Evolutionary conservation across 1,140 invertebrate species (phyloP).

Genomic region (Batillaria attramentaria): DNA sequence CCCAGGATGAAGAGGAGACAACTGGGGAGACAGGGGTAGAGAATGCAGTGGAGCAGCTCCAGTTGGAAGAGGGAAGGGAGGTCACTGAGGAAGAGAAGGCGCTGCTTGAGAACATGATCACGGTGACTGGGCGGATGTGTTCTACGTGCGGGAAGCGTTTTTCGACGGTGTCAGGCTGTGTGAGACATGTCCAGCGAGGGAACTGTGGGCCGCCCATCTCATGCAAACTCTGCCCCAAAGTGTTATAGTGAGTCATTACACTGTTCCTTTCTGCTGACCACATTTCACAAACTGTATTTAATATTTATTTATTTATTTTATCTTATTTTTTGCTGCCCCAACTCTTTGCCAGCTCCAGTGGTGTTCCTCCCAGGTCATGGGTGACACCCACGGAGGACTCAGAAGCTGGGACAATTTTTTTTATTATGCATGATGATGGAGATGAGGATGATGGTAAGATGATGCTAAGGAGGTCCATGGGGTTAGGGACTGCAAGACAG

Average conservation of each 20-base stretch:
- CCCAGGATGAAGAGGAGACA: background rate
- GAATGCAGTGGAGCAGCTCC: conserved; percentile 29
- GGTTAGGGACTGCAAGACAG: too few species aligned
- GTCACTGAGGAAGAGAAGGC: background rate
- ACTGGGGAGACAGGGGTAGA: conserved; percentile 21
- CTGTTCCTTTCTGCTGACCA: background rate
- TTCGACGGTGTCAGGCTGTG: conserved; percentile 18
- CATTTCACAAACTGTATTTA: background rate
- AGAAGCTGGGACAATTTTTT: too few species aligned
- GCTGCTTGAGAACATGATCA: conserved; percentile 22
- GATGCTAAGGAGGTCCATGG: too few species aligned
- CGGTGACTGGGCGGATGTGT: background rate
- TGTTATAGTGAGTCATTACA: background rate
- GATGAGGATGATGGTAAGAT: too few species aligned
- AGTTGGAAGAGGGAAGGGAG: conserved; percentile 17
- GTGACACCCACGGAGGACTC: too few species aligned
- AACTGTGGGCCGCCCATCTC: conserved; percentile 26
- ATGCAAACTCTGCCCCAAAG: conserved; percentile 36
- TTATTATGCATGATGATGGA: too few species aligned
- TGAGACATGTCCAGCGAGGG: conserved; percentile 33
- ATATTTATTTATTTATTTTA: too few species aligned
- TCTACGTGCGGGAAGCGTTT: conserved; percentile 27
- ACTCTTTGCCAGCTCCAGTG: too few species aligned
- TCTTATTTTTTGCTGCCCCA: too few species aligned
- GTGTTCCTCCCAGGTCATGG: too few species aligned